phyloP scores from a whole-genome alignment of 2,888 invertebrate species.

The Pseudococcus viburni region DNA sequence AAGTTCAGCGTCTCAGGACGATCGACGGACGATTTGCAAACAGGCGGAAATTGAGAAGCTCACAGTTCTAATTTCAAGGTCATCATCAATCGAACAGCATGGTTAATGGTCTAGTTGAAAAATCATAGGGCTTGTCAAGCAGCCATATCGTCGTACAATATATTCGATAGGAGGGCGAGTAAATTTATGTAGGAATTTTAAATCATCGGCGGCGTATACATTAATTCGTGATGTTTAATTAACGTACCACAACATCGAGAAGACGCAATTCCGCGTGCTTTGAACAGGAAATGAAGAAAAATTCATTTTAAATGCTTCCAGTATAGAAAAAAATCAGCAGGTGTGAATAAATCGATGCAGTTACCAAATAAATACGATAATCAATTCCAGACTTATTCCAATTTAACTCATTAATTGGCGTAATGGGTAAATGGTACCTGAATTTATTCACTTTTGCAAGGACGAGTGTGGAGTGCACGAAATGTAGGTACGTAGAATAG shows the following conservation, averaged over 20 bases:
- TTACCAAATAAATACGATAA: background rate
- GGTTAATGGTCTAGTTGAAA: conserved; percentile 7
- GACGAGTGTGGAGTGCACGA: background rate
- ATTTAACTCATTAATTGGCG: background rate
- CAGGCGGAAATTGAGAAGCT: conserved; percentile 9
- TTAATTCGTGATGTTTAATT: conserved; percentile 22
- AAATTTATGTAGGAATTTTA: conserved; percentile 36
- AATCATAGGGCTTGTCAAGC: conserved; percentile 1
- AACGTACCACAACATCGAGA: background rate
- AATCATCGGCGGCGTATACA: background rate
- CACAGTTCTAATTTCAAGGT: background rate
- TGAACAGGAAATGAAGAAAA: background rate
- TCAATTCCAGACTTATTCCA: background rate
- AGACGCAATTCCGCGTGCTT: background rate
- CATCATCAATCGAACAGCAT: background rate
- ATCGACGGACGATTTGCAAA: background rate
- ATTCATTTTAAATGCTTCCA: background rate
- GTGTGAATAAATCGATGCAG: background rate
- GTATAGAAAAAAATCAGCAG: background rate
- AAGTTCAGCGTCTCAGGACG: conserved; percentile 11
- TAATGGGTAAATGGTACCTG: background rate
- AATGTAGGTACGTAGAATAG: background rate
- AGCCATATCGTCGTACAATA: background rate
- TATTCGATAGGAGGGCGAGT: conserved; percentile 13
- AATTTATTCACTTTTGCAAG: background rate